Base-by-base conservation (phyloP, 2,888 invertebrate genomes). In the Cyclophora punctaria region DNA sequence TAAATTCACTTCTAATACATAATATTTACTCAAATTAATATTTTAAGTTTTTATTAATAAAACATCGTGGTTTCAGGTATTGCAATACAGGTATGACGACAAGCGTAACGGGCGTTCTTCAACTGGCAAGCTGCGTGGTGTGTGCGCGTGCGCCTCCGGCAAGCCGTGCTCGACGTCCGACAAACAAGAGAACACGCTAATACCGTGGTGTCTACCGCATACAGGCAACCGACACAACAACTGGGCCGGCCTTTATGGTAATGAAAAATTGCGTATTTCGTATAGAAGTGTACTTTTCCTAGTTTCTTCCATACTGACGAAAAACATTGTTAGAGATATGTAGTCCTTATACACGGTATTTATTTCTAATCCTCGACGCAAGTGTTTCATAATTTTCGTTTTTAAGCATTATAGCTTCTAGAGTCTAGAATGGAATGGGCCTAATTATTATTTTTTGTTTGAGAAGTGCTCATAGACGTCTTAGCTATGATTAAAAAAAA, bases 141-240 rank as follows among this genome's bases (percentile, higher is more conserved):
- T 96, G 47, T 96, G 96, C 75, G 88, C 90, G 2, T 96, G 96
- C 82, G 92, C 93, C 0, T 87, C 89, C 5, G 91, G 91, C 34
- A 85, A 82, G 52, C 48, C 85, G 0, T 96, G 96, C 78, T 91
- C 93, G 67, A 90, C 93, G 0, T 78, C 87, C 56, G 94, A 94
- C 79, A 90, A 92, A 53, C 96, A 96, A 84, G 92, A 92, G 75
- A 93, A 94, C 79, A 96, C 96, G 3, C 83, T 96, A 55, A 94
- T 96, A 49, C 96, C 96, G 0, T 96, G 96, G 96, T 96, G 96
- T 71, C 86, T 96, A 60, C 95, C 96, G 5, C 96, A 96, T 76
- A 96, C 96, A 2, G 95, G 92, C 47, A 95, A 95, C 82, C 78
- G 95, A 20, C 95, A 96, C 78, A 95, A 95, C 80, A 90, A 96